Evolutionary conservation across 2,797 vertebrate species (phyloP).

Genomic region (Macropodus opercularis): DNA sequence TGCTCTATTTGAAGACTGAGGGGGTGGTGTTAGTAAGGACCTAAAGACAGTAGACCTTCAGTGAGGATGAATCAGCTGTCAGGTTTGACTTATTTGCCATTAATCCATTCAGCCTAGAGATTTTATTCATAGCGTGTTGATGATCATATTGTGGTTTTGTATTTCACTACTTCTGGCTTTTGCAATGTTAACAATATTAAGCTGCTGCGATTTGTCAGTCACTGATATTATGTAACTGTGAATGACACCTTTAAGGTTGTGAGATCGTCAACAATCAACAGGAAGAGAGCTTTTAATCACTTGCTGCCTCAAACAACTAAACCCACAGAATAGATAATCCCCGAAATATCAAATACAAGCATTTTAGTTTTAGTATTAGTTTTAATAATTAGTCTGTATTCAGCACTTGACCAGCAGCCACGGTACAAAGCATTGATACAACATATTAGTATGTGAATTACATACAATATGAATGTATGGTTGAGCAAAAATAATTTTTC

Average conservation of each 20-base stretch:
- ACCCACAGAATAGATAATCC: too few species aligned
- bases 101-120: background rate
- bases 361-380: too few species aligned
- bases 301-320: background rate
- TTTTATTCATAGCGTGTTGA: background rate
- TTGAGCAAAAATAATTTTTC: background rate
- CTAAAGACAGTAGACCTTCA: slow-evolving; percentile 48
- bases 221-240: slow-evolving; percentile 1
- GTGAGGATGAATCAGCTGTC: slow-evolving; percentile 30
- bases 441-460: background rate
- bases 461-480: background rate
- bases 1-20: slow-evolving; percentile 53
- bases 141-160: background rate
- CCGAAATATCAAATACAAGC: background rate
- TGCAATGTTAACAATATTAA: background rate
- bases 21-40: slow-evolving; percentile 51
- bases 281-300: background rate
- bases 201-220: background rate
- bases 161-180: background rate
- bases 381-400: background rate
- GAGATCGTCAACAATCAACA: background rate
- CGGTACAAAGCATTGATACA: background rate
- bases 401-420: background rate
- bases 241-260: background rate
- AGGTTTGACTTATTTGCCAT: slow-evolving; percentile 32